Evolutionary conservation across 2,888 invertebrate species (phyloP).

Genomic region (Drosophila leonis): DNA sequence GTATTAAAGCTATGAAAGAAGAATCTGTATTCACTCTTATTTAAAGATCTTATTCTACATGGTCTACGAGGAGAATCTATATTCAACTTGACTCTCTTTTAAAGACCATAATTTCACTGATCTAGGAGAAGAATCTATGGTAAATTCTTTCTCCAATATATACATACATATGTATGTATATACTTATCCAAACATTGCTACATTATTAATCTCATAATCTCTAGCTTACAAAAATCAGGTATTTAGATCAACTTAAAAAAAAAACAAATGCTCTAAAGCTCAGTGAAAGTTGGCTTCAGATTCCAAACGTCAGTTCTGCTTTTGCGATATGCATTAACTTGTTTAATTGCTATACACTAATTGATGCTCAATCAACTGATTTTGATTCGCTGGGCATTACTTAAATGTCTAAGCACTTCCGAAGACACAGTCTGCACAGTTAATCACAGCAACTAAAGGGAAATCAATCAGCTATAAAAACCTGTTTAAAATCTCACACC

Average conservation of each 20-base stretch:
- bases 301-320: background rate
- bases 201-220: constrained; percentile 3
- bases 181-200: background rate
- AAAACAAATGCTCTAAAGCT: background rate
- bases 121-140: background rate
- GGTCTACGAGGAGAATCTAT: background rate
- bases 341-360: constrained; percentile 3
- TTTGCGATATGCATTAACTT: constrained; percentile 5
- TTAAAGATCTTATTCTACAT: background rate
- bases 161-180: no score
- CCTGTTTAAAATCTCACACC: constrained; percentile 31
- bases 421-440: background rate
- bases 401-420: constrained; percentile 36
- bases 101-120: background rate
- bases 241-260: background rate
- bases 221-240: background rate
- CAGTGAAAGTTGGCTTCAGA: constrained; percentile 12
- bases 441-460: constrained; percentile 21
- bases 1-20: background rate
- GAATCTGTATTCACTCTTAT: background rate
- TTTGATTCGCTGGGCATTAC: constrained; percentile 1
- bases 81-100: background rate
- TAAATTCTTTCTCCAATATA: background rate
- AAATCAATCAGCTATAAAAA: constrained; percentile 63
- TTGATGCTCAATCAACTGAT: constrained; percentile 8